Evolutionary conservation across 1,140 invertebrate species (phyloP), one percentile per base, ranked within the genome.

Genomic region (Pseudobourletiella spinata): DNA sequence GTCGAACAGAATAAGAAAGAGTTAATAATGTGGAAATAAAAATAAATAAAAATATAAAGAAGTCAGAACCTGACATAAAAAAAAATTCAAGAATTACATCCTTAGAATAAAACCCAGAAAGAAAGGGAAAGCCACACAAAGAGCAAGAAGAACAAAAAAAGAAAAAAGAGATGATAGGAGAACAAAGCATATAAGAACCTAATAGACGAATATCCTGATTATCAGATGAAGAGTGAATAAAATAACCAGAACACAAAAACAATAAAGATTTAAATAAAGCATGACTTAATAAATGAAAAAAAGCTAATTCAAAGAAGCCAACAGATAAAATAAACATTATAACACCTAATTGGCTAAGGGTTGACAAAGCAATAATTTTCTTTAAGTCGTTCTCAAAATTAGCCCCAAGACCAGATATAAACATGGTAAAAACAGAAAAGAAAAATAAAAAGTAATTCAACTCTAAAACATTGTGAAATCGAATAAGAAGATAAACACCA

Each of bases 351-450:
- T 86, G 83, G 18, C 82, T 84, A 74, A 86, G 78, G 55, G 83
- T 86, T 8, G 84, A 85, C 64, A 83, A 76, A 73, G 83, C 83
- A 84, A 85, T 83, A 81, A 84, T 81, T 77, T 83, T 84, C 74
- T 83, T 83, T 71, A 84, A 79, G 78, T 84, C 80, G 79, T 76
- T 79, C 65, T 84, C 81, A 79, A 79, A 80, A 77, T 77, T 80
- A 65, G 81, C 80, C 0, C 75, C 72, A 68, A 83, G 64, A 0
- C 81, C 79, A 8, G 81, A 74, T 72, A 83, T 80, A 76, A 84
- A 79, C 75, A 83, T 82, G 14, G 81, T 84, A 57, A 75, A 50
- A 68, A 79, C 68, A 2, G 73, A 73, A 54, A 74, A 72, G 72
- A 79, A 71, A 73, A 76, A 78, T 70, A 79, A 76, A 73, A 77